These are phyloP conservation scores for Egretta garzetta DNA, from an alignment of 2,113 vertebrate genomes.

Conservation along the genomic window DNA sequence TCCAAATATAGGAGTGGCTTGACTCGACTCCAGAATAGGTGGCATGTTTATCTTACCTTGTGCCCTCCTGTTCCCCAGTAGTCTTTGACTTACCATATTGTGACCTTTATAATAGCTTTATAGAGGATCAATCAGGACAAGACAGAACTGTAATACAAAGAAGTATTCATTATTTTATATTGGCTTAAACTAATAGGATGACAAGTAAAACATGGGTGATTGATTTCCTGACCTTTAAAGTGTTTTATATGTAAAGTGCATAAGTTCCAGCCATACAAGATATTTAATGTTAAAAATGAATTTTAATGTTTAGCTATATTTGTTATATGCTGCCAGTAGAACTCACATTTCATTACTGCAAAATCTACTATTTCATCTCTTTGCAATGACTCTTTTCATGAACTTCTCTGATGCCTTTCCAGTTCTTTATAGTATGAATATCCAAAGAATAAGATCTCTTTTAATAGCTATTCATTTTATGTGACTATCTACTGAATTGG, in stretches of 20 bases:
- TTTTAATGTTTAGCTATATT: constrained; percentile 38
- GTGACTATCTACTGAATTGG: neutral
- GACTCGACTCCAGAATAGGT: neutral
- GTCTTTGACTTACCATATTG: constrained; percentile 37
- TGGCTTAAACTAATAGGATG: constrained; percentile 49
- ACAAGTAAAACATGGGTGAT: constrained; percentile 56
- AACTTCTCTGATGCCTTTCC: neutral
- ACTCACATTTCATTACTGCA: neutral
- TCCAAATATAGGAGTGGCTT: neutral
- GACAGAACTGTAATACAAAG: constrained; percentile 34
- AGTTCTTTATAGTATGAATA: neutral
- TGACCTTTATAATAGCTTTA: constrained; percentile 67
- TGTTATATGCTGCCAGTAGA: neutral
- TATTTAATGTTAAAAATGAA: constrained; percentile 58
- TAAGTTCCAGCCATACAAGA: neutral
- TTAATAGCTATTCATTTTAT: neutral
- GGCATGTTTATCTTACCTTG: constrained; percentile 1
- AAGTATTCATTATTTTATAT: constrained; percentile 55
- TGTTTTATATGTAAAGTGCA: constrained; percentile 63
- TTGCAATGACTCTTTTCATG: neutral
- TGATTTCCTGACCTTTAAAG: constrained; percentile 70
- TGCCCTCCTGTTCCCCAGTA: neutral
- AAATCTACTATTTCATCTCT: neutral
- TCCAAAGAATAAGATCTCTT: neutral
- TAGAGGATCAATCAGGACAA: constrained; percentile 48